Percentiles rank a stretch among this genome's conserved stretches.
Evolutionary conservation across 2,113 vertebrate genomes (phyloP).

Genomic region (Siniperca knerii): DNA sequence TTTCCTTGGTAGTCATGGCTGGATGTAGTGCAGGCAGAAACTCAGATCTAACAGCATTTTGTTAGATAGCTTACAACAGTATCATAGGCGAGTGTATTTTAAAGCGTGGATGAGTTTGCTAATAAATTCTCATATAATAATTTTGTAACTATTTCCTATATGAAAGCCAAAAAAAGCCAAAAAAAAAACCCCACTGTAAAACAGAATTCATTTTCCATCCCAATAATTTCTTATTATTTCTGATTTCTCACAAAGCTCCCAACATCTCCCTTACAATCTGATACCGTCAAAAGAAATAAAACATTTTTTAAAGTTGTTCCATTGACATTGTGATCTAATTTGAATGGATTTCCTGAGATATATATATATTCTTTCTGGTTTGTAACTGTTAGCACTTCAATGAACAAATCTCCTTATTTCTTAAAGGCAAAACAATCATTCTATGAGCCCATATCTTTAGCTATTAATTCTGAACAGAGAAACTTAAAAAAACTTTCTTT

Average conservation of each 20-base stretch:
- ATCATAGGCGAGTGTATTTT: conserved; percentile 20
- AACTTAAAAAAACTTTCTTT: not conserved
- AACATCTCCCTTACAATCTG: not conserved
- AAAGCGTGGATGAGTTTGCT: conserved; percentile 30
- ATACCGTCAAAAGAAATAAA: not conserved
- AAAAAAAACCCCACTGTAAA: conserved; percentile 39
- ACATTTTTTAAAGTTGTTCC: not conserved
- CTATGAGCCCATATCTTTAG: not conserved
- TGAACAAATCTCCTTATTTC: conserved; percentile 35
- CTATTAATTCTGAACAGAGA: not conserved
- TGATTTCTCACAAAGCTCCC: conserved; percentile 10
- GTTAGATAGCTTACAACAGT: conserved; percentile 39
- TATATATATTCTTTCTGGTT: conserved; percentile 38
- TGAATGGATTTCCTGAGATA: conserved; percentile 73
- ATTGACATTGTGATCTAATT: conserved; percentile 33
- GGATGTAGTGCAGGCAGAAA: conserved; percentile 38
- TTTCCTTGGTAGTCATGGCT: conserved; percentile 15
- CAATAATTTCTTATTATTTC: not conserved
- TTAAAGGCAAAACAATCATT: conserved; percentile 38
- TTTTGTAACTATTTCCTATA: conserved; percentile 34
- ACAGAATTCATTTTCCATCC: conserved; percentile 67
- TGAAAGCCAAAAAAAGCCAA: conserved; percentile 34
- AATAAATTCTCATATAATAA: conserved; percentile 27
- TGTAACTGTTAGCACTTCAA: conserved; percentile 26
- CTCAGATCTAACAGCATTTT: conserved; percentile 25